A percentile compares a stretch with the other conserved stretches of the same genome.
These are phyloP conservation scores for Cyrtonyx montezumae DNA, from an alignment of 2,113 vertebrate genomes.

Conservation along the genomic window DNA sequence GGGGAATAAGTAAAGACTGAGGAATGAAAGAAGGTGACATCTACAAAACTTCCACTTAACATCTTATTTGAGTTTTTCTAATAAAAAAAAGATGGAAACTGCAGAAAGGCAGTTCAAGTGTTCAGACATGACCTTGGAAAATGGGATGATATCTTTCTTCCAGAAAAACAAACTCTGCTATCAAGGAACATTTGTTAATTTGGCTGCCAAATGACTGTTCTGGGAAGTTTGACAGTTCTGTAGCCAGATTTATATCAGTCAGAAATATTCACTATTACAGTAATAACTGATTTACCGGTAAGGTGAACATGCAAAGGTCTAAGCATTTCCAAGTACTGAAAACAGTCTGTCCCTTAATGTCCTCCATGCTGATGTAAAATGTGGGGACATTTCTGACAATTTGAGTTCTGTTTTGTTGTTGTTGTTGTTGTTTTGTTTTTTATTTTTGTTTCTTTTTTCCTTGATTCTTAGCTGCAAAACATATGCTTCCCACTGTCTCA, in stretches of 20 bases:
- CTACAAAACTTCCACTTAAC: not conserved
- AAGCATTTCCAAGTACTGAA: not conserved
- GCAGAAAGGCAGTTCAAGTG: not conserved
- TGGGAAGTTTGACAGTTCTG: not conserved
- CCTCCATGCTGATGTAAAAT: not conserved
- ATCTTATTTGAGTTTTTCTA: not conserved
- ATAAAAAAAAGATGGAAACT: not conserved
- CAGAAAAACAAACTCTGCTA: not conserved
- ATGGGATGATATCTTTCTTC: not conserved
- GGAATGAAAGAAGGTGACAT: not conserved
- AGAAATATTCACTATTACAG: not conserved
- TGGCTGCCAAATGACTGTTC: not conserved
- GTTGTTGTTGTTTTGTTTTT: not conserved
- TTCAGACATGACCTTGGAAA: not conserved
- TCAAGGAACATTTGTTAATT: not conserved
- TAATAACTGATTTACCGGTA: not conserved
- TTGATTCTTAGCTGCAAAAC: not conserved
- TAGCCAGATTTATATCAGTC: not conserved
- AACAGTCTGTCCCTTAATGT: not conserved
- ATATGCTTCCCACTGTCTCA: not conserved
- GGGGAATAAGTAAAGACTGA: not conserved
- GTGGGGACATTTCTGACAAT: not conserved
- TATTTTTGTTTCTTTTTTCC: not conserved
- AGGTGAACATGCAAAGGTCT: not conserved
- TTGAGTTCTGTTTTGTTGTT: not conserved